Percentiles rank a stretch among this genome's conserved stretches.
These are phyloP conservation scores for Pyxicephalus adspersus DNA, from an alignment of 2,113 vertebrate species.

Conservation along the genomic window DNA sequence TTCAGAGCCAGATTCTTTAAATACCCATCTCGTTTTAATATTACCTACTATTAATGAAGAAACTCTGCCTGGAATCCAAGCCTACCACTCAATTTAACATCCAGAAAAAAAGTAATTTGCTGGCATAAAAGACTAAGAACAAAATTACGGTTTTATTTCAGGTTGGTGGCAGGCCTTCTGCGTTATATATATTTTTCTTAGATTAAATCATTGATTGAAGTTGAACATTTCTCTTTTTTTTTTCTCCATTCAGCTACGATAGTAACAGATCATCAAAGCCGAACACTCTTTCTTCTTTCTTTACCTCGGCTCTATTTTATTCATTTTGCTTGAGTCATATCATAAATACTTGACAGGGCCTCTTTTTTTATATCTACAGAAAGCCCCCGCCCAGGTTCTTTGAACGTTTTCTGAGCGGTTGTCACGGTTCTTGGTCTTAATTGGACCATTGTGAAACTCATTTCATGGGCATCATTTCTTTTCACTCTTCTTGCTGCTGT, in stretches of 20 bases:
- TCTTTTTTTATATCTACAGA: slow-evolving; percentile 10
- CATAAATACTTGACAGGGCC: slow-evolving; percentile 47
- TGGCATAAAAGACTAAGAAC: background rate
- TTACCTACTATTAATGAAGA: too few relatives aligned
- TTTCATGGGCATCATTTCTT: slow-evolving; percentile 7
- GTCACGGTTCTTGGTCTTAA: slow-evolving; percentile 44
- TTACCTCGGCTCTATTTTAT: slow-evolving; percentile 10
- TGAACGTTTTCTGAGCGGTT: slow-evolving; percentile 54
- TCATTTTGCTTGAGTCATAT: slow-evolving; percentile 7
- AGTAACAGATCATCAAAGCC: slow-evolving; percentile 34
- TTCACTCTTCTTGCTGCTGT: background rate
- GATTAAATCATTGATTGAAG: slow-evolving; percentile 24
- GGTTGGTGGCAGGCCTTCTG: background rate
- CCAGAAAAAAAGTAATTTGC: background rate
- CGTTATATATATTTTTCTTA: background rate
- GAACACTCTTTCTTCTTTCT: slow-evolving; percentile 26
- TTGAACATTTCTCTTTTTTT: slow-evolving; percentile 17
- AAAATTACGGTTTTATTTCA: background rate
- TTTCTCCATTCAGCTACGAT: slow-evolving; percentile 12
- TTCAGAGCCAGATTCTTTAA: too few relatives aligned
- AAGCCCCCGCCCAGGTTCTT: slow-evolving; percentile 3
- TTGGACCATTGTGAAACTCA: slow-evolving; percentile 44
- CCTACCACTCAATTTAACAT: background rate
- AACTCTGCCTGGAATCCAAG: too few relatives aligned
- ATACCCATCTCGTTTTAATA: too few relatives aligned